Percentiles rank a stretch among this genome's conserved stretches.
Evolutionary conservation across 2,797 vertebrate species (phyloP).

Genomic region (Acropternis orthonyx): DNA sequence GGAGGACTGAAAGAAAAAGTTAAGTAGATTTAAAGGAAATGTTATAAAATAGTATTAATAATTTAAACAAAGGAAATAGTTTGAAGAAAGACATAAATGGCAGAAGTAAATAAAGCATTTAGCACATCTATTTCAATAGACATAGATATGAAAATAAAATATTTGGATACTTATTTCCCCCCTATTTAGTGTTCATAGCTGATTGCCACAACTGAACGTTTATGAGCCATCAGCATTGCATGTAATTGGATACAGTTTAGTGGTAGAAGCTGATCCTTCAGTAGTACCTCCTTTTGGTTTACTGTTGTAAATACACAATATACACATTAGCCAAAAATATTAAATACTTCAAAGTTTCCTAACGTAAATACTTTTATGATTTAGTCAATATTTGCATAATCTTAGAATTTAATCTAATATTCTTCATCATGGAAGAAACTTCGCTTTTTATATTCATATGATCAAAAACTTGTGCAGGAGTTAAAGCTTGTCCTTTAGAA

Average conservation of each 20-base stretch:
- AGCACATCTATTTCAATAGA: background rate
- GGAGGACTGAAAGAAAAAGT: background rate
- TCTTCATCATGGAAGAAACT: background rate
- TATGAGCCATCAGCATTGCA: background rate
- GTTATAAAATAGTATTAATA: background rate
- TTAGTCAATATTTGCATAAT: background rate
- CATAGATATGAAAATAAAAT: background rate
- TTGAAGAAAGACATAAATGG: background rate
- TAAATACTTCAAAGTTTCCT: background rate
- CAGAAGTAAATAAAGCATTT: background rate
- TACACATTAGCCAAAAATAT: rapidly evolving
- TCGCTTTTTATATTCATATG: background rate
- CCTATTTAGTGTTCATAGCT: background rate
- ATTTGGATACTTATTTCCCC: background rate
- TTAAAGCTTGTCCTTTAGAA: background rate
- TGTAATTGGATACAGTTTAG: background rate
- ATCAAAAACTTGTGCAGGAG: background rate
- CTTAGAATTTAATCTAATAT: background rate
- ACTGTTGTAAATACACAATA: background rate
- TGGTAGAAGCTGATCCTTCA: background rate
- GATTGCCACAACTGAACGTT: background rate
- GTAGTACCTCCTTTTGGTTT: background rate
- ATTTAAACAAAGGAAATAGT: background rate
- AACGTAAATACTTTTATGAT: background rate
- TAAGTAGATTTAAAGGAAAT: background rate